phyloP scores from a whole-genome alignment of 2,888 invertebrate species.

The Callyntrura guangdongensis region DNA sequence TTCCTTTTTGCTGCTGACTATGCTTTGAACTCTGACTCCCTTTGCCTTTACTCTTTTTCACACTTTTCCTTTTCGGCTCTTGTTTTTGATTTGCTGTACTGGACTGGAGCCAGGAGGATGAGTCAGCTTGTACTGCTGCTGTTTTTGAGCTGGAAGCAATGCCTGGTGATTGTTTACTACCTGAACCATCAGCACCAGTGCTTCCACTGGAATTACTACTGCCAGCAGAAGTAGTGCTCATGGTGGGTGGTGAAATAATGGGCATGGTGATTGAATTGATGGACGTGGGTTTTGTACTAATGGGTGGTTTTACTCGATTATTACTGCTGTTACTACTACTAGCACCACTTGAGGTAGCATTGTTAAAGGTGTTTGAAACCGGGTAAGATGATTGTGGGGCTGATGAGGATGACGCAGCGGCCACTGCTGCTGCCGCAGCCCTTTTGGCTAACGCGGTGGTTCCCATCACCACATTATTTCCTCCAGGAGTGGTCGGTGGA shows the following conservation, averaged over 20 bases:
- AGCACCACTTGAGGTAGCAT: slow-evolving; percentile 24
- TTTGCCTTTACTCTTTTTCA: slow-evolving; percentile 48
- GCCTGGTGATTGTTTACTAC: slow-evolving; percentile 65
- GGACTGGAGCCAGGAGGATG: slow-evolving; percentile 66
- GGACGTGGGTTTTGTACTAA: slow-evolving; percentile 81
- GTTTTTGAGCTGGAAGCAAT: slow-evolving; percentile 31
- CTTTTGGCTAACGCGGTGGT: slow-evolving; percentile 74
- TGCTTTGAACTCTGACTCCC: slow-evolving; percentile 22
- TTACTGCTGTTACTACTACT: slow-evolving; percentile 12
- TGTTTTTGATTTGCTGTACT: slow-evolving; percentile 39
- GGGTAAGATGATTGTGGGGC: slow-evolving; percentile 18
- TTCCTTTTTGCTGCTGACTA: slow-evolving; percentile 51
- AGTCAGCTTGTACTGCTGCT: slow-evolving; percentile 52
- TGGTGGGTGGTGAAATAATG: slow-evolving; percentile 73
- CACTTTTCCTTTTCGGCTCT: slow-evolving; percentile 54
- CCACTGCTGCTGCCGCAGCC: slow-evolving; percentile 72
- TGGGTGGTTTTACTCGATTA: slow-evolving; percentile 72
- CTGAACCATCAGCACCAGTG: slow-evolving; percentile 8
- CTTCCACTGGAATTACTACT: slow-evolving; percentile 26
- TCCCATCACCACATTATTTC: slow-evolving; percentile 72
- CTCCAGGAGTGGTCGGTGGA: slow-evolving; percentile 68
- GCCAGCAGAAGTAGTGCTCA: slow-evolving; percentile 18
- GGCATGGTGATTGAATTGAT: slow-evolving; percentile 78
- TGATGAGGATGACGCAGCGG: slow-evolving; percentile 49
- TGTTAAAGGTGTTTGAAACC: slow-evolving; percentile 2